Base-by-base conservation (phyloP, 2,888 invertebrate genomes). In the Nephrocerus scutellatus region DNA sequence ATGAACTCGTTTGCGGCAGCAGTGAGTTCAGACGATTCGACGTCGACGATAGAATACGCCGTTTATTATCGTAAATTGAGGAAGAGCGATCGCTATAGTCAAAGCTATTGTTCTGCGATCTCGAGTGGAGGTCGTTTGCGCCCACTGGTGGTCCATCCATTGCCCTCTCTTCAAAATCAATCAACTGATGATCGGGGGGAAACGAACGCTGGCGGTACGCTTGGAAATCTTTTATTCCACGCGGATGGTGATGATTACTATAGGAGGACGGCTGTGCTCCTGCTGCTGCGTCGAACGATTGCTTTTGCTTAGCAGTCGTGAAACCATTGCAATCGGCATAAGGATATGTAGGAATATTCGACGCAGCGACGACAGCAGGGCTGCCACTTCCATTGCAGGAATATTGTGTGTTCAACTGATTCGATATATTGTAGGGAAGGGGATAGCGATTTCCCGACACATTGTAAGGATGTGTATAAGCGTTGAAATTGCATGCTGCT, bases 361-460 rank as follows among this genome's bases (percentile, higher is more conserved):
- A 15, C 16, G 10, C 28, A 28, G 16, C 3, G 4, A 16, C n/a
- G n/a, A n/a, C n/a, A n/a, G n/a, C n/a, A n/a, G n/a, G n/a, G 26
- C 41, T 42, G 14, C 39, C 36, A 16, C 43, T 36, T 10, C 50
- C 49, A 30, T 46, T 49, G 8, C 49, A 50, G 21, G 54, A 52
- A 39, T 59, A 63, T 12, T 56, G 56, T 4, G 57, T 51, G 34
- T 59, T 63, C 3, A 68, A 48, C 32, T 68, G 68, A 46, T 55
- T 62, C 21, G 69, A 66, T 30, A 68, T 63, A 44, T 62, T 66
- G 26, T 57, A 59, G 16, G 69, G 68, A 19, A 68, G 51, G 4
- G 69, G 69, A 54, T 60, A 62, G 3, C 68, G 62, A 54, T 67
- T 67, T 2, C 66, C 66, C 1, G 68, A 64, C 3, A 64, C 64